These are phyloP conservation scores for Rhegmatorhina hoffmannsi DNA, from an alignment of 2,113 vertebrate species.

Conservation along the genomic window DNA sequence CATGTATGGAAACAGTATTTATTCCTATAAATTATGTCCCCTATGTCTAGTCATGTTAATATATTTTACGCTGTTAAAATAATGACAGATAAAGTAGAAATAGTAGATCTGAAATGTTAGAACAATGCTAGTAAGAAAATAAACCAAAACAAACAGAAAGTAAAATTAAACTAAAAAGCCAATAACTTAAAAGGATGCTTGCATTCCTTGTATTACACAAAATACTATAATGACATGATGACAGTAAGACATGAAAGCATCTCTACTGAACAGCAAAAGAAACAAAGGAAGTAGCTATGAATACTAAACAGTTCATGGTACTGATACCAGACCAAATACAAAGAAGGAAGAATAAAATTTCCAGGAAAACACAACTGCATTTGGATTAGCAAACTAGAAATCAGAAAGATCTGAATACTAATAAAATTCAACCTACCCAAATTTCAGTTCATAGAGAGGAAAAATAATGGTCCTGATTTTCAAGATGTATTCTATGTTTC, in stretches of 20 bases:
- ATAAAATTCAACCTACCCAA: background rate
- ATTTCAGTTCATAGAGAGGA: background rate
- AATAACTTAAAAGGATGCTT: background rate
- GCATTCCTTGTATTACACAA: background rate
- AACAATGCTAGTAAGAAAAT: background rate
- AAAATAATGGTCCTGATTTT: background rate
- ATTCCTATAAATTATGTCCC: background rate
- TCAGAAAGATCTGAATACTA: background rate
- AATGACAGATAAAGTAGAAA: background rate
- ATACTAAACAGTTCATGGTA: background rate
- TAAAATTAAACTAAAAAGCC: background rate
- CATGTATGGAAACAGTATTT: background rate
- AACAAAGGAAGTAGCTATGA: background rate
- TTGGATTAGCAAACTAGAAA: background rate
- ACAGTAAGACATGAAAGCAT: background rate
- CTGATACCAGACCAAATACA: background rate
- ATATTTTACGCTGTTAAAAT: background rate
- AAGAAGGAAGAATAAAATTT: background rate
- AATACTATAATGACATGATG: background rate
- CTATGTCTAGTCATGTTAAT: background rate
- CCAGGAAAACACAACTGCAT: background rate
- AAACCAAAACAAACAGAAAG: background rate
- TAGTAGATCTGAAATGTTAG: background rate
- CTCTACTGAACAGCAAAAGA: background rate
- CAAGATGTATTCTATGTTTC: background rate